phyloP scores from a whole-genome alignment of 2,797 vertebrate species.

The Choloepus didactylus region DNA sequence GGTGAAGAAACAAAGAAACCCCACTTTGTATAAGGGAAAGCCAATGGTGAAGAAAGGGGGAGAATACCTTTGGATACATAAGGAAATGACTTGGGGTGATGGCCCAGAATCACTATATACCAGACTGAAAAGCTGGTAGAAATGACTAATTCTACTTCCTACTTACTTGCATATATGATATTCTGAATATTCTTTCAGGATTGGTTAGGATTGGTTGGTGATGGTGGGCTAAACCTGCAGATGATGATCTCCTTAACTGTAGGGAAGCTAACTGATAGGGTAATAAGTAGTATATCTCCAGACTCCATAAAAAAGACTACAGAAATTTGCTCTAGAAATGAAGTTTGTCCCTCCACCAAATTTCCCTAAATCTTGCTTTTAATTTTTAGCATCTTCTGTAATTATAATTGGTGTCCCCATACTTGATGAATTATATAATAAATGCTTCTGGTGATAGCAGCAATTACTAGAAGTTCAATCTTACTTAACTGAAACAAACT shows the following conservation, averaged over 20 bases:
- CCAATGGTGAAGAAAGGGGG: not conserved
- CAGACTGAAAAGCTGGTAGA: not conserved
- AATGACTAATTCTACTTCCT: not conserved
- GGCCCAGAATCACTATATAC: too few relatives aligned
- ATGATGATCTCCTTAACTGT: not conserved
- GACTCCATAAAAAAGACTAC: not conserved
- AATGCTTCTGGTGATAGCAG: not conserved
- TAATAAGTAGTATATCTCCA: rapidly evolving
- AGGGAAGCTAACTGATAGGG: not conserved
- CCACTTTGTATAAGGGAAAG: not conserved
- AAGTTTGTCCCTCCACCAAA: not conserved
- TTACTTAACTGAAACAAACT: not conserved
- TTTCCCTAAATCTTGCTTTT: not conserved
- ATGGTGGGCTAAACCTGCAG: not conserved
- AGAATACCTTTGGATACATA: not conserved
- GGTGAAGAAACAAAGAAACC: not conserved
- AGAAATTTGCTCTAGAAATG: not conserved
- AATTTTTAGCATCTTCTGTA: not conserved
- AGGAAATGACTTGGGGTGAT: not conserved
- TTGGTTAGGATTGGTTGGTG: not conserved
- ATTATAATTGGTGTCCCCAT: not conserved
- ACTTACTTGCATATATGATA: rapidly evolving
- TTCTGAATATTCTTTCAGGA: not conserved
- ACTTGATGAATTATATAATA: slow-evolving; percentile 6
- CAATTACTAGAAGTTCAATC: not conserved